Conservation (phyloP, 2,888 invertebrate genomes). For the Caenorhabditis sp. region DNA sequence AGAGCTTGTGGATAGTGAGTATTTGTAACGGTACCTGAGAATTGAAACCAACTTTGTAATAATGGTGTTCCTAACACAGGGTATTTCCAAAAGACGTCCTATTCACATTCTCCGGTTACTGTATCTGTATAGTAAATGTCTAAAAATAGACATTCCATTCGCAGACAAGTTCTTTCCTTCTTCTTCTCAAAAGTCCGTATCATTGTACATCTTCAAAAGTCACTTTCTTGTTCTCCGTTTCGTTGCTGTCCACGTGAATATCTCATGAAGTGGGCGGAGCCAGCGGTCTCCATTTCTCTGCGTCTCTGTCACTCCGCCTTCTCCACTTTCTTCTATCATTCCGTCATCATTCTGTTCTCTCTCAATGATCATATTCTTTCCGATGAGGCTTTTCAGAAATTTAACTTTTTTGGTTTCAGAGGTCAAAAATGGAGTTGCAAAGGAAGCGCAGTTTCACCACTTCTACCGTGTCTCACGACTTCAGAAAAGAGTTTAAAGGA, state of each 20-base stretch:
- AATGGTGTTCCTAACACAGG: no score
- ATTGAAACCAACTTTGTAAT: no score
- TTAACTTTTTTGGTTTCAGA: neutral
- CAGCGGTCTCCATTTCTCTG: slow-evolving; percentile 28
- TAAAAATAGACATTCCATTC: slow-evolving; percentile 18
- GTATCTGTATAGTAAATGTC: slow-evolving; percentile 4
- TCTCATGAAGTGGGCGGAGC: slow-evolving; percentile 21
- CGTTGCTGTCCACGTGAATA: slow-evolving; percentile 42
- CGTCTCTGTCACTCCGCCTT: slow-evolving; percentile 23
- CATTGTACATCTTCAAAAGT: slow-evolving; percentile 37
- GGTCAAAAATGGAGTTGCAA: slow-evolving; percentile 44
- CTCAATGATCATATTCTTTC: slow-evolving; percentile 33
- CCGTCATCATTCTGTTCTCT: slow-evolving; percentile 32
- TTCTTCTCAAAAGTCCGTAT: slow-evolving; percentile 8
- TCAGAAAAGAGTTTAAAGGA: slow-evolving; percentile 71
- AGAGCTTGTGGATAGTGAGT: no score
- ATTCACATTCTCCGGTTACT: no score
- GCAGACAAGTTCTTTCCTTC: slow-evolving; percentile 28
- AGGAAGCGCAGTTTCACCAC: slow-evolving; percentile 65
- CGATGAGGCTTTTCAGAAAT: slow-evolving; percentile 1
- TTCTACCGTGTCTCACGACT: slow-evolving; percentile 59
- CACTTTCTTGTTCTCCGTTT: slow-evolving; percentile 25
- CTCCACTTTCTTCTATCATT: slow-evolving; percentile 18
- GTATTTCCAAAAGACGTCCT: no score
- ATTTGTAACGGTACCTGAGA: no score